A percentile compares a stretch with the other conserved stretches of the same genome.
These are phyloP conservation scores for Agelastica alni DNA, from an alignment of 2,888 invertebrate genomes.

Conservation along the genomic window DNA sequence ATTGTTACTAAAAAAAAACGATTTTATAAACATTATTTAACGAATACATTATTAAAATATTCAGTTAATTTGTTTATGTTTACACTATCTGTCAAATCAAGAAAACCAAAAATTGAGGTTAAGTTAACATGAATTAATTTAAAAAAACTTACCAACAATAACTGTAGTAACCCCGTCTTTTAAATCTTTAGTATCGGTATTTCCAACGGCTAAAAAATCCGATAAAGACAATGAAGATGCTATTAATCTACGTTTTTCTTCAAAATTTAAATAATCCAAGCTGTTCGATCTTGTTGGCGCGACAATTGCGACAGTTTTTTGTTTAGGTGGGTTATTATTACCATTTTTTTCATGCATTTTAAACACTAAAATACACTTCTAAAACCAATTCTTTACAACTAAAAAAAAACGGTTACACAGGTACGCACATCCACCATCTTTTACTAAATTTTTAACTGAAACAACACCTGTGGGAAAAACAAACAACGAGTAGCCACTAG, in stretches of 20 bases:
- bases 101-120: constrained; percentile 2
- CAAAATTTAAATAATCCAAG: constrained; percentile 88
- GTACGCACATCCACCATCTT: constrained; percentile 18
- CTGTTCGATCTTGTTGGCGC: constrained; percentile 79
- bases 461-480: constrained; percentile 28
- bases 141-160: constrained; percentile 54
- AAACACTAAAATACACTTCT: constrained; percentile 4
- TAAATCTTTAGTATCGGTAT: constrained; percentile 47
- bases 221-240: constrained; percentile 86
- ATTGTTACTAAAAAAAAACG: too few relatives aligned
- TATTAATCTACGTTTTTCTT: constrained; percentile 87
- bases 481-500: constrained; percentile 12
- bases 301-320: constrained; percentile 69
- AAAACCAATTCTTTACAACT: constrained; percentile 4
- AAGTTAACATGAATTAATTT: constrained; percentile 47
- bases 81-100: neutral
- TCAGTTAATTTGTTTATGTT: neutral
- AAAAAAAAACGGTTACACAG: neutral
- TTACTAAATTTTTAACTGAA: constrained; percentile 4
- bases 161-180: constrained; percentile 51
- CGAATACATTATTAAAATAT: too few relatives aligned
- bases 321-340: constrained; percentile 40
- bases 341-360: constrained; percentile 48
- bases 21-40: too few relatives aligned
- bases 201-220: constrained; percentile 64